Evolutionary conservation across 2,113 vertebrate genomes (phyloP).

Genomic region (Bettongia penicillata): DNA sequence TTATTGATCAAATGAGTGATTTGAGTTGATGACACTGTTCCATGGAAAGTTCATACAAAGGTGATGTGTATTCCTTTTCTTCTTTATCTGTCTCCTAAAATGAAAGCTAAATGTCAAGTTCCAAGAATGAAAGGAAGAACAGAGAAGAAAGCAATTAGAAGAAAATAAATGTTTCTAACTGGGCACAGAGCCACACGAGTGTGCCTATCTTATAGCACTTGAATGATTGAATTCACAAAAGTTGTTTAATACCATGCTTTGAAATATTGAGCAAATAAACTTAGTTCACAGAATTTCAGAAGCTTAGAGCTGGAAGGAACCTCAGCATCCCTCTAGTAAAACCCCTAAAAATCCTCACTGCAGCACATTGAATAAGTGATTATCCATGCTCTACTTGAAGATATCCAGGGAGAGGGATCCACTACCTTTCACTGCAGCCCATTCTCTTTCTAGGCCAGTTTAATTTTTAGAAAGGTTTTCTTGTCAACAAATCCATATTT

Average conservation of each 20-base stretch:
- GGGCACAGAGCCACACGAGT: neutral
- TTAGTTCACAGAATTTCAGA: neutral
- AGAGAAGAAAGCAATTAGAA: constrained; percentile 29
- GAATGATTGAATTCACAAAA: constrained; percentile 6
- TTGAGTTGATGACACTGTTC: neutral
- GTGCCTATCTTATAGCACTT: neutral
- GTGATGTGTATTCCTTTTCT: neutral
- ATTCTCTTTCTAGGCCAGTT: neutral
- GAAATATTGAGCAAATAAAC: neutral
- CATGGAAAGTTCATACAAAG: neutral
- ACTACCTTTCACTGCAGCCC: neutral
- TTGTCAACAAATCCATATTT: neutral
- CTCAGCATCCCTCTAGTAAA: neutral
- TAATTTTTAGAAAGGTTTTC: neutral
- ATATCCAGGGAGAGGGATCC: neutral
- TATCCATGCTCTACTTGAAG: neutral
- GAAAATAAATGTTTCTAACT: constrained; percentile 38
- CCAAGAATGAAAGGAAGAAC: constrained; percentile 3
- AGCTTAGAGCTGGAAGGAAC: neutral
- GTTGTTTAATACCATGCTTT: constrained; percentile 3
- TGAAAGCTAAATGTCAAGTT: constrained; percentile 17
- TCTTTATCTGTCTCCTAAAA: constrained; percentile 18
- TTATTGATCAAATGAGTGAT: neutral
- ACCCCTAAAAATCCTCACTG: neutral
- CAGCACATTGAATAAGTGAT: neutral